Conservation (phyloP, 2,797 vertebrate genomes). For the Vireo griseus region DNA sequence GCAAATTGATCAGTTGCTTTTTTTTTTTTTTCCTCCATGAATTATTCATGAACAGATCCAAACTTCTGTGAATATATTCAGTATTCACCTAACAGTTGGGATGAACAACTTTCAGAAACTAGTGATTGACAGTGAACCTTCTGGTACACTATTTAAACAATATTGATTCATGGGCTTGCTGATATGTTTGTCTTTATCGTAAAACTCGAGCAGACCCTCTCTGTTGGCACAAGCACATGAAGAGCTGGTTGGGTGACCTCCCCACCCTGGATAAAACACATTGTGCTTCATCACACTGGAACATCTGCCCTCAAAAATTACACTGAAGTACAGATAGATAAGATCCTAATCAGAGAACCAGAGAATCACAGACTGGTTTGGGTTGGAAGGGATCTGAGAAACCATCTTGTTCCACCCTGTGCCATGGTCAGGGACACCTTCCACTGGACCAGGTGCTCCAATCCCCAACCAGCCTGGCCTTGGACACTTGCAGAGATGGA, state of each 20-base stretch:
- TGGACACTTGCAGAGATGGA: background rate
- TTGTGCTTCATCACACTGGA: background rate
- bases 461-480: background rate
- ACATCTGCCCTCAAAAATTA: background rate
- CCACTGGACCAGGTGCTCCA: background rate
- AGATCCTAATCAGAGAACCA: background rate
- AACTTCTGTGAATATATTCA: constrained; percentile 64
- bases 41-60: constrained; percentile 67
- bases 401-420: background rate
- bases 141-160: constrained; percentile 65
- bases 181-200: constrained; percentile 39
- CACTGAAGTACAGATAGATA: background rate
- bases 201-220: constrained; percentile 35
- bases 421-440: background rate
- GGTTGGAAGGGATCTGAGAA: background rate
- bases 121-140: constrained; percentile 67
- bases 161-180: constrained; percentile 55
- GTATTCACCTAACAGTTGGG: constrained; percentile 68
- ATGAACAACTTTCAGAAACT: constrained; percentile 67
- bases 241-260: background rate
- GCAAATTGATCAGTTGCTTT: constrained; percentile 41
- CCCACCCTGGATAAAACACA: background rate
- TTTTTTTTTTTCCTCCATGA: background rate
- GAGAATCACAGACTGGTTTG: background rate
- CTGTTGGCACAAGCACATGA: constrained; percentile 5